Evolutionary conservation across 2,113 vertebrate genomes (phyloP).

Genomic region (Pimephales promelas): DNA sequence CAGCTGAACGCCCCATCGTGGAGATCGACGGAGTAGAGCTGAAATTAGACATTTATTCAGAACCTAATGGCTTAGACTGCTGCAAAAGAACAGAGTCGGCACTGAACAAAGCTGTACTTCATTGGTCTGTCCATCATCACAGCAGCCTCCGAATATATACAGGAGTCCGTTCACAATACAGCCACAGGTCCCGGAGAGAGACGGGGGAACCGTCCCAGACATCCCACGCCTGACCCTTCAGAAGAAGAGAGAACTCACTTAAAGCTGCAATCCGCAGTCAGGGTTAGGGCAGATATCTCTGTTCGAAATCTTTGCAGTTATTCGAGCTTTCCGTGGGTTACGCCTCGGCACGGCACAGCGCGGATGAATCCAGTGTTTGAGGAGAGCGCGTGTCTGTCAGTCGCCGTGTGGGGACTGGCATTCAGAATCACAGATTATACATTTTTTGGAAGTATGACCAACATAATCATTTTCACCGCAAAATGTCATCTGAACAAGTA

Average conservation of each 20-base stretch:
- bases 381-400: too few species aligned
- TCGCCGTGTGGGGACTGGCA: too few species aligned
- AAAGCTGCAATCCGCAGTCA: too few species aligned
- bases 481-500: too few species aligned
- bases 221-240: slow-evolving; percentile 86
- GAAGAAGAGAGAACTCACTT: background rate
- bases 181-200: slow-evolving; percentile 92
- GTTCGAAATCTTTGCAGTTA: too few species aligned
- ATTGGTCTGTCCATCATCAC: slow-evolving; percentile 92
- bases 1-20: slow-evolving; percentile 82
- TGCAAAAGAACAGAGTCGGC: background rate
- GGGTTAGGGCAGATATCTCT: too few species aligned
- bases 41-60: slow-evolving; percentile 60
- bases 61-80: background rate
- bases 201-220: slow-evolving; percentile 85
- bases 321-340: too few species aligned
- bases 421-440: too few species aligned
- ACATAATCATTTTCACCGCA: too few species aligned
- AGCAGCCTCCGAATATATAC: slow-evolving; percentile 93
- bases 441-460: too few species aligned
- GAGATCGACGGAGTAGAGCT: slow-evolving; percentile 90
- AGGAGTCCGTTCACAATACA: slow-evolving; percentile 83
- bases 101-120: slow-evolving; percentile 72
- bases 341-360: too few species aligned
- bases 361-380: too few species aligned